Base-by-base conservation (phyloP, 2,797 vertebrate genomes). In the Serranus cabrilla region DNA sequence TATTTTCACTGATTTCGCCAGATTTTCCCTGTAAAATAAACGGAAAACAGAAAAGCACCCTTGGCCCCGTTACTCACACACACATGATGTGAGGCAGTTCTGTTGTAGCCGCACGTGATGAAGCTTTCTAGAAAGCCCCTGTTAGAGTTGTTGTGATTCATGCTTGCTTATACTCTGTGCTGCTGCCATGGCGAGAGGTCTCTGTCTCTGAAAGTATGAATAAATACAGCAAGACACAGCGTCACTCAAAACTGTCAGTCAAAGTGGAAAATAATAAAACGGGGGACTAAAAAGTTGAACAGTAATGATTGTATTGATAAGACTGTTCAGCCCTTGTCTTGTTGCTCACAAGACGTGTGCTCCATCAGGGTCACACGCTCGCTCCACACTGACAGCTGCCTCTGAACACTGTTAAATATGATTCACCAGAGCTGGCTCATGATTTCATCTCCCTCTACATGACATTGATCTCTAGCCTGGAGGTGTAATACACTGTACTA, bases 401-500 rank as follows among this genome's bases (percentile, higher is more conserved):
- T 66, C 23, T 20, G 17, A 64, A 63, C 50, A 55, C 50, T 52
- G 46, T 11, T 39, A 23, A 64, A 62, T 18, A 18, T 59, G 18
- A 78, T 64, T 63, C 27, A 74, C 73, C 58, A 23, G 37, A 34
- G 17, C 49, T 39, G 23, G n/a, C 42, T 34, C 55, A 39, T 67
- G 57, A 50, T 31, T 11, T 23, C 27, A 21, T 74, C 20, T 50
- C 34, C 25, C 18, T 67, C 12, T 55, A 18, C 21, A 23, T 66
- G 25, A 51, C 43, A 40, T 63, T 47, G 39, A 21, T 55, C n/a
- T 20, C 34, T 67, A 37, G 23, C 25, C 49, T 49, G 54, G 7
- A 56, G 45, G 39, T 73, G 40, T 61, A n/a, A 47, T 61, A 34
- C 49, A 17, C 23, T 40, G 9, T 34, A 40, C 21, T 43, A 14